Percentiles rank a stretch among this genome's conserved stretches.
Evolutionary conservation across 2,797 vertebrate species (phyloP).

Genomic region (Cryptoprocta ferox): DNA sequence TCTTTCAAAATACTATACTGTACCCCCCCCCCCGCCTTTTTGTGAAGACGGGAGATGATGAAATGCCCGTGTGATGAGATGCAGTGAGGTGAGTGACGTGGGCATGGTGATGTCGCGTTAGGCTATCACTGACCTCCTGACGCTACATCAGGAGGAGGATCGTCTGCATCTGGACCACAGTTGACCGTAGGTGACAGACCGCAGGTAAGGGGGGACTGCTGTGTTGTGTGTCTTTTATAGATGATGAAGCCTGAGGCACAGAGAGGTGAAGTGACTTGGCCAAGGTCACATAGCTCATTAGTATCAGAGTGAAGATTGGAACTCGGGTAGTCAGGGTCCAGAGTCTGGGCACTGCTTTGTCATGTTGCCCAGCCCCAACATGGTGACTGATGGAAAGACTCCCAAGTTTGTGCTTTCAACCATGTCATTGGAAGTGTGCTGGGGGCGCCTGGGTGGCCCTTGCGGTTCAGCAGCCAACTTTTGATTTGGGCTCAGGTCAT

Average conservation of each 20-base stretch:
- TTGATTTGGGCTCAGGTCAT: too few relatives aligned
- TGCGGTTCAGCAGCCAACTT: too few relatives aligned
- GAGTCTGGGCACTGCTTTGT: fast-evolving
- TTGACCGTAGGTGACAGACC: background rate
- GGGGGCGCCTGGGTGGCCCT: too few relatives aligned
- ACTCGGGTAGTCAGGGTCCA: background rate
- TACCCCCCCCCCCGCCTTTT: background rate
- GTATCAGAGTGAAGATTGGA: background rate
- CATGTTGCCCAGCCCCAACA: fast-evolving
- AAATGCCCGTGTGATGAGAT: background rate
- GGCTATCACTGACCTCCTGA: background rate
- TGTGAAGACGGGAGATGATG: background rate
- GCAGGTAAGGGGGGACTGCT: background rate
- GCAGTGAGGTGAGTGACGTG: background rate
- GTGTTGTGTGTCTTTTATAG: background rate
- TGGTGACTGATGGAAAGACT: background rate
- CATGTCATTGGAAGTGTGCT: background rate
- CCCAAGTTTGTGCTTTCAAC: too few relatives aligned
- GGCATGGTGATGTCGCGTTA: background rate
- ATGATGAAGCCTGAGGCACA: background rate
- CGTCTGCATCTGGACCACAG: background rate
- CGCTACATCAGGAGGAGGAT: background rate
- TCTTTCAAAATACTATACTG: background rate
- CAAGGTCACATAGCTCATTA: background rate
- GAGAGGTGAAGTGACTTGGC: background rate